phyloP scores from a whole-genome alignment of 2,888 invertebrate genomes.

The Argyresthia albistria region DNA sequence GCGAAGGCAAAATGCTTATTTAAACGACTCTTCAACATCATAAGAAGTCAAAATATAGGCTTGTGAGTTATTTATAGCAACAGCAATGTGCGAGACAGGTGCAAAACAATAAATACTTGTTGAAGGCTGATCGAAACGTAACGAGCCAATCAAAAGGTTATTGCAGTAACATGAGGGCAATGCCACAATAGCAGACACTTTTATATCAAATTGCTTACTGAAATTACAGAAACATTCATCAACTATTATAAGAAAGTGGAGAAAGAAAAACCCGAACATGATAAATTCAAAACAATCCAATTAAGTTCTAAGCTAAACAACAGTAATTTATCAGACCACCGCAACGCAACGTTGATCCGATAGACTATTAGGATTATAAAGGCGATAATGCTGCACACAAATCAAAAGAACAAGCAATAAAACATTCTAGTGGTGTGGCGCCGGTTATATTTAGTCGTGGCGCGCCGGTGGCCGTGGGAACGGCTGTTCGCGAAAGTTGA shows the following conservation, averaged over 20 bases:
- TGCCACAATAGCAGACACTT: not conserved
- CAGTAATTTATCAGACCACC: constrained; percentile 3
- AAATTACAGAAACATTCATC: not conserved
- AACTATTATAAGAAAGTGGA: not conserved
- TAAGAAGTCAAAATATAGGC: no score
- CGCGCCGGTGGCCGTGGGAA: constrained; percentile 23
- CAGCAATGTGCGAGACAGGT: constrained; percentile 22
- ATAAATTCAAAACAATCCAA: not conserved
- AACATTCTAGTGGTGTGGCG: constrained; percentile 16
- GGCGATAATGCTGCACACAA: constrained; percentile 26
- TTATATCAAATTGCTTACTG: not conserved
- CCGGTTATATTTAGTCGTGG: constrained; percentile 25
- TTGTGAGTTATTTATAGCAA: no score
- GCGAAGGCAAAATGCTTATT: no score
- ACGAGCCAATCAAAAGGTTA: no score
- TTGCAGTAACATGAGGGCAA: no score
- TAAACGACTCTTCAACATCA: no score
- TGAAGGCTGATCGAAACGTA: constrained; percentile 1
- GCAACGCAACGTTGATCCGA: not conserved
- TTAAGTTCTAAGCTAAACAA: not conserved
- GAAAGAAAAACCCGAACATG: not conserved
- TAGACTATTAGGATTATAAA: constrained; percentile 3
- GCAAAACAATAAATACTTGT: constrained; percentile 26
- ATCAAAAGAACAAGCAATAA: constrained; percentile 31
- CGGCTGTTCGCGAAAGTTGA: constrained; percentile 44